A percentile compares a stretch with the other conserved stretches of the same genome.
Conservation (phyloP, 2,888 invertebrate species). For the Erpobdella octoculata region DNA sequence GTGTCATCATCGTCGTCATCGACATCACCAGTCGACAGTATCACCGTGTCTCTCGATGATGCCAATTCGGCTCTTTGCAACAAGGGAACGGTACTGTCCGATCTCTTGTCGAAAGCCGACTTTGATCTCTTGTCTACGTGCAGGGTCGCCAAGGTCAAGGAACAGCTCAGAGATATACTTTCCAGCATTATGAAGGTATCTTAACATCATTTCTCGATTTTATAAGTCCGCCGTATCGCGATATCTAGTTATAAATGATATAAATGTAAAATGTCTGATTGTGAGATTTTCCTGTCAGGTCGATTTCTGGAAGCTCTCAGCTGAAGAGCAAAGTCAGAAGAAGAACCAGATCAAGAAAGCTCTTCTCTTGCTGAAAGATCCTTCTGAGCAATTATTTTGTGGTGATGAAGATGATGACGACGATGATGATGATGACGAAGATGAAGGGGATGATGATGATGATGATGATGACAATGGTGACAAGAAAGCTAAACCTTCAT, state of each 20-base stretch:
- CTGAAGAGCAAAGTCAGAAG: background rate
- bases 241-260: no score
- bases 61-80: background rate
- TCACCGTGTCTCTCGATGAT: background rate
- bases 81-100: background rate
- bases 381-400: background rate
- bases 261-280: no score
- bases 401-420: background rate
- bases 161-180: background rate
- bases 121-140: background rate
- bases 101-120: conserved; percentile 1
- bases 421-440: conserved; percentile 18
- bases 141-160: background rate
- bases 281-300: background rate
- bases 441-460: conserved; percentile 20
- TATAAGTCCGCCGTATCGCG: no score
- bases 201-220: background rate
- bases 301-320: conserved; percentile 11
- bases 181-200: background rate
- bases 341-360: conserved; percentile 5
- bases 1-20: no score
- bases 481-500: background rate
- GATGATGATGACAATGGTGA: conserved; percentile 10
- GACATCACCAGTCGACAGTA: background rate
- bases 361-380: background rate